Evolutionary conservation across 2,113 vertebrate genomes (phyloP).

Genomic region (Centropristis striata): DNA sequence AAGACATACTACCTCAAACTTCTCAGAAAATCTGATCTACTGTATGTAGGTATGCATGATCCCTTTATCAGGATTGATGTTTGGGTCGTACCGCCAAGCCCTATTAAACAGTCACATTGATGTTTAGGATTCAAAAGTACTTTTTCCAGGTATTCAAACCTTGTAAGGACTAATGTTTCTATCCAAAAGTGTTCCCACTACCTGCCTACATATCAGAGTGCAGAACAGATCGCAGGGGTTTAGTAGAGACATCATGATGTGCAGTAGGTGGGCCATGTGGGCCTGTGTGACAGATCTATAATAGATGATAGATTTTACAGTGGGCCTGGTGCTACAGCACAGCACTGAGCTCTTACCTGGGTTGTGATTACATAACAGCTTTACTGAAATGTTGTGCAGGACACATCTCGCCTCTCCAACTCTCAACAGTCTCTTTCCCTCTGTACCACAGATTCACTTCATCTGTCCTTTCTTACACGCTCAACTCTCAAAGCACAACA

Average conservation of each 20-base stretch:
- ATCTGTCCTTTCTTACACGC: not conserved
- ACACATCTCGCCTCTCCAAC: constrained; percentile 34
- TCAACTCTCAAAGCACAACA: too few species aligned
- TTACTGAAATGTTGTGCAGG: constrained; percentile 47
- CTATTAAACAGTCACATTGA: not conserved
- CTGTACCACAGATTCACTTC: constrained; percentile 17
- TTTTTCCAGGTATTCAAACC: constrained; percentile 17
- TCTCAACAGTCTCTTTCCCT: constrained; percentile 15
- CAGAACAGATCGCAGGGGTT: constrained; percentile 9
- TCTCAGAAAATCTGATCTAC: too few species aligned
- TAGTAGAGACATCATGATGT: constrained; percentile 24
- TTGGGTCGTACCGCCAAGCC: too few species aligned
- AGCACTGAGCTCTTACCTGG: constrained; percentile 34
- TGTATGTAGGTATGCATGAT: too few species aligned
- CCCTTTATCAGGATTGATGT: too few species aligned
- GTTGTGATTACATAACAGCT: constrained; percentile 65
- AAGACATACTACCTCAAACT: too few species aligned
- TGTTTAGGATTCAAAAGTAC: not conserved
- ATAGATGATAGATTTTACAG: constrained; percentile 54
- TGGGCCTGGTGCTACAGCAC: constrained; percentile 15
- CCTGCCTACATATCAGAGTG: constrained; percentile 14
- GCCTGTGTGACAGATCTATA: constrained; percentile 57
- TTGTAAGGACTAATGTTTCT: constrained; percentile 4
- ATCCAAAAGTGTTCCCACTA: constrained; percentile 34
- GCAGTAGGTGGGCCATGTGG: constrained; percentile 38